Evolutionary conservation across 2,888 invertebrate genomes (phyloP), one percentile per base, ranked within the genome.

Genomic region (Autographa pulchrina): DNA sequence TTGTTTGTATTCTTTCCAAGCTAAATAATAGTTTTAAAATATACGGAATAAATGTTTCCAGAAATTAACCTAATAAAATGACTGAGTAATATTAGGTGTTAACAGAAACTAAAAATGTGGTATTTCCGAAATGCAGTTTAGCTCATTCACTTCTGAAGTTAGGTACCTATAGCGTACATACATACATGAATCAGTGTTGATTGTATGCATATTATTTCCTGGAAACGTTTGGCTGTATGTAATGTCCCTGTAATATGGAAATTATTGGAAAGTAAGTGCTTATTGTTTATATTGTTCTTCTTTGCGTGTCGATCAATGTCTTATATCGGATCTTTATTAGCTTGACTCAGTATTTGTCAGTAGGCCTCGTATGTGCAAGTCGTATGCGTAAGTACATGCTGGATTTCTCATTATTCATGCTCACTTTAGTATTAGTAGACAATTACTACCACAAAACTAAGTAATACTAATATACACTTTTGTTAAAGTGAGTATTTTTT

Each of bases 141-240:
- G 63, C 18, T 18, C 1, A 3, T 35, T 20, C 16, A 77, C 16
- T 35, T 7, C 0, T 6, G 0, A 25, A 61, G 2, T 20, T n/a
- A 11, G 3, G 7, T 35, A 56, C 38, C 8, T 60, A 41, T 25
- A 13, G 11, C 0, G 8, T 9, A 20, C 11, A 56, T 56, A 13
- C 0, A 0, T 9, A 20, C 11, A 56, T 56, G 54, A 56, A 13
- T 56, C 54, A 56, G 13, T 25, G 25, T 48, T n/a, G 35, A 66
- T 68, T 79, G 65, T 75, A 62, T 75, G 72, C 41, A 41, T 56
- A 68, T 71, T 61, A 71, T 65, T 75, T 77, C 80, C 68, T 66
- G 18, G 52, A 14, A 62, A 13, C 65, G 18, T 63, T 60, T 43
- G 65, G 20, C 14, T 11, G 25, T 38, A 52, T 62, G 68, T 68